Evolutionary conservation across 2,113 vertebrate species (phyloP), one percentile per base, ranked within the genome.

Genomic region (Oreochromis tanganicae): DNA sequence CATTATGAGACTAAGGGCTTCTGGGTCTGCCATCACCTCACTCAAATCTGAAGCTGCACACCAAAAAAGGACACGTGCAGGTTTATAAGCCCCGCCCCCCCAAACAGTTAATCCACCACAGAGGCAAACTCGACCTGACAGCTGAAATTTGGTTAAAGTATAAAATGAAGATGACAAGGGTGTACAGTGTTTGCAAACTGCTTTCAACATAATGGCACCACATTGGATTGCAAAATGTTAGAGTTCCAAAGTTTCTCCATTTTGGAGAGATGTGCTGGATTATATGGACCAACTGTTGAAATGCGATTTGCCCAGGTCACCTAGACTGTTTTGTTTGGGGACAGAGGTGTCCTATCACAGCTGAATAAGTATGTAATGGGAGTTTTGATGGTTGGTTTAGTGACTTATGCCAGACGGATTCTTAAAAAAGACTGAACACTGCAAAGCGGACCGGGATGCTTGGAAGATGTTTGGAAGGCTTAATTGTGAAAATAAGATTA

Each of bases 1-100:
- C 87, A 96, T 96, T 93, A 95, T 84, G 82, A 86, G 71, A 71
- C 95, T 85, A 87, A 83, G 85, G 90, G 84, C 56, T 83, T 32
- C 82, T 80, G 43, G 71, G 81, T 87, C 11, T 79, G 75, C 19
- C 1, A 88, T 95, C 82, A 91, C 16, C 89, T 86, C 66, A 79
- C 88, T 91, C 83, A 46, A 84, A 83, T 17, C 63, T 63, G n/a
- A 86, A 81, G 84, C 24, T 63, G 57, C 59, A 50, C 46, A 48
- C 68, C 11, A n/a, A 34, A 41, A 88, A 79, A 89, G 36, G 61
- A 83, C 80, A 41, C 16, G 0, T 50, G 27, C 71, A 78, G 43
- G 27, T 78, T 50, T n/a, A 82, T 43, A 46, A 29, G 36, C 54
- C 24, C 14, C 3, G 0, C 12, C 4, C 61, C 32, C 66, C 4